phyloP scores from a whole-genome alignment of 2,113 vertebrate species.

The Campylomormyrus tamandua region DNA sequence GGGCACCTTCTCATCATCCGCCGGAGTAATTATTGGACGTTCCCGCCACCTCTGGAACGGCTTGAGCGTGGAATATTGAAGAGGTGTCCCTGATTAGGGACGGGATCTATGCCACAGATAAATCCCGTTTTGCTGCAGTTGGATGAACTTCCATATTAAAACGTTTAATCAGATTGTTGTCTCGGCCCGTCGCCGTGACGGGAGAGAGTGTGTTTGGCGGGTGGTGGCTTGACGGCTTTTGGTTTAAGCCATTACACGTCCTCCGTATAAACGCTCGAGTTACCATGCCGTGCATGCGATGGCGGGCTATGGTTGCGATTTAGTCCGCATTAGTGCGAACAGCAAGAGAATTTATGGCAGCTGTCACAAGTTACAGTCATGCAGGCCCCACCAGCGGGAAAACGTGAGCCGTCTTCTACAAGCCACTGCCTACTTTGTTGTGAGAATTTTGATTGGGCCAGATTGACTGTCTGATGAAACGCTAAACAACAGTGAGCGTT shows the following conservation, averaged over 20 bases:
- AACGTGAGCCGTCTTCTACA: neutral
- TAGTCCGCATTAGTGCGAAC: neutral
- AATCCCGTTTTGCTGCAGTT: neutral
- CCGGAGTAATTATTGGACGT: constrained; percentile 17
- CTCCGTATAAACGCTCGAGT: neutral
- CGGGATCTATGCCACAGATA: neutral
- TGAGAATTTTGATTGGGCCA: neutral
- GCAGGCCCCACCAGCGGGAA: neutral
- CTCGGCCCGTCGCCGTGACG: neutral
- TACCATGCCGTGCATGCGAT: neutral
- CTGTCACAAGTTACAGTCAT: neutral
- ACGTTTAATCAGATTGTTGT: neutral
- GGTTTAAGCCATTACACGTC: neutral
- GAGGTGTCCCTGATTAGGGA: neutral
- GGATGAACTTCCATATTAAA: neutral
- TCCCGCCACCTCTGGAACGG: neutral
- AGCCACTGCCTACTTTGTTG: neutral
- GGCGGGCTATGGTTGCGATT: neutral
- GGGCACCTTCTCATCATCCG: constrained; percentile 1
- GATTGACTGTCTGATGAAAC: neutral
- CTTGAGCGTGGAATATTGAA: neutral
- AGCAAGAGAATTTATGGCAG: neutral
- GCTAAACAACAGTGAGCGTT: neutral
- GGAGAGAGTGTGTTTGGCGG: neutral
- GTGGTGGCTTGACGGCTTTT: too few species aligned